These are phyloP conservation scores for Colletes latitarsis DNA, from an alignment of 1,140 invertebrate species.

Conservation along the genomic window DNA sequence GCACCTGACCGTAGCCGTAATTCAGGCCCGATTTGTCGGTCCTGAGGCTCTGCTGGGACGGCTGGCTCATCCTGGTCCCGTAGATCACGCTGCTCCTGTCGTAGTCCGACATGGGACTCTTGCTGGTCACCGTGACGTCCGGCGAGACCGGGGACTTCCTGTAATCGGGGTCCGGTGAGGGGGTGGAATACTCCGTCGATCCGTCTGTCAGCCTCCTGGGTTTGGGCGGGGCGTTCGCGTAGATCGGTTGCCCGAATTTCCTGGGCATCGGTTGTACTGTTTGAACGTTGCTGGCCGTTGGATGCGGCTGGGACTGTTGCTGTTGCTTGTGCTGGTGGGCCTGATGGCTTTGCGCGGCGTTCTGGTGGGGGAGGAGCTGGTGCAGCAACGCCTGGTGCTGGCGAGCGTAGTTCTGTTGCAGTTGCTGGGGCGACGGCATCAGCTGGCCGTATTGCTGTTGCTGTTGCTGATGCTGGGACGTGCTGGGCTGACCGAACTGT, in stretches of 20 bases:
- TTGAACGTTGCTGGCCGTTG: slow-evolving; percentile 55
- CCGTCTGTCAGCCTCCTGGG: slow-evolving; percentile 85
- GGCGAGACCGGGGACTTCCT: slow-evolving; percentile 71
- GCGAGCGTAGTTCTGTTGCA: slow-evolving; percentile 55
- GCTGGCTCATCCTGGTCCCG: slow-evolving; percentile 67
- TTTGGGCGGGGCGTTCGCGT: slow-evolving; percentile 94
- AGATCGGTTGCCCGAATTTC: slow-evolving; percentile 86
- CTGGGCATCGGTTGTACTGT: slow-evolving; percentile 64
- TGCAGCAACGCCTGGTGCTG: slow-evolving; percentile 61
- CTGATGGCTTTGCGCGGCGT: slow-evolving; percentile 45
- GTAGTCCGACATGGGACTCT: slow-evolving; percentile 72
- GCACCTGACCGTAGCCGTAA: slow-evolving; percentile 68
- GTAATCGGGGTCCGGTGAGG: slow-evolving; percentile 81
- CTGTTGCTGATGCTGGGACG: slow-evolving; percentile 64
- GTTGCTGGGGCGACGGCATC: slow-evolving; percentile 44
- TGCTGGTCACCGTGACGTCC: slow-evolving; percentile 63
- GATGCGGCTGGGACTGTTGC: slow-evolving; percentile 37
- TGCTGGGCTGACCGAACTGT: slow-evolving; percentile 66
- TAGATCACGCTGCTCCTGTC: slow-evolving; percentile 71
- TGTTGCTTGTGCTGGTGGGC: slow-evolving; percentile 55
- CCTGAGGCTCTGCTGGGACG: slow-evolving; percentile 70
- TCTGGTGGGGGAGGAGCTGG: slow-evolving; percentile 51
- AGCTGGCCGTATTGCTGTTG: slow-evolving; percentile 58
- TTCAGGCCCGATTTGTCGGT: slow-evolving; percentile 76
- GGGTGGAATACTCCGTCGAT: slow-evolving; percentile 87